A percentile compares a stretch with the other conserved stretches of the same genome.
These are phyloP conservation scores for Saccostrea echinata DNA, from an alignment of 1,140 invertebrate genomes.

Conservation along the genomic window DNA sequence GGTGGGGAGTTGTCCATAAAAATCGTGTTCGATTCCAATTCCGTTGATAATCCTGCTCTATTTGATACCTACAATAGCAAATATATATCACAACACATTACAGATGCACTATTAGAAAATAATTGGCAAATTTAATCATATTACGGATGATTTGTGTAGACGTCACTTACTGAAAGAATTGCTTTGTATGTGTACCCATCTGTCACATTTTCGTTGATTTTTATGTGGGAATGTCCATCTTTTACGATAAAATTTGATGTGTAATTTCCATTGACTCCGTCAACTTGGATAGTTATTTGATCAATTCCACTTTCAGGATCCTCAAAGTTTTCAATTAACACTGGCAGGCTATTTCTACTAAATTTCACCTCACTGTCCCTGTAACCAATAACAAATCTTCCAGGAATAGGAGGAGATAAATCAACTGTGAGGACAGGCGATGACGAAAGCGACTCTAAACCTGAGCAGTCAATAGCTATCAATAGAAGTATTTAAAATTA, in stretches of 20 bases:
- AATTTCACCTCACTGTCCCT: background rate
- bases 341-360: background rate
- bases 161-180: background rate
- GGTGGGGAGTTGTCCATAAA: constrained; percentile 29
- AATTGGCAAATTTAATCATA: too few species aligned
- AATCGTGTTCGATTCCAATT: constrained; percentile 1
- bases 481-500: background rate
- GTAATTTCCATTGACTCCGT: background rate
- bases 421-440: background rate
- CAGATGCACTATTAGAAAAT: background rate
- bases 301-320: constrained; percentile 25
- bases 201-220: background rate
- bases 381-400: background rate
- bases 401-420: background rate
- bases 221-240: background rate
- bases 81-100: background rate
- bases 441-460: background rate
- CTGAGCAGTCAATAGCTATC: background rate
- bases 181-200: background rate
- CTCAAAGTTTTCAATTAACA: background rate
- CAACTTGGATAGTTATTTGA: background rate
- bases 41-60: constrained; percentile 20
- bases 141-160: too few species aligned
- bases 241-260: background rate
- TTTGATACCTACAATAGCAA: constrained; percentile 2